Percentiles rank a stretch among this genome's conserved stretches.
Evolutionary conservation across 2,797 vertebrate species (phyloP).

Genomic region (Eulemur mongoz): DNA sequence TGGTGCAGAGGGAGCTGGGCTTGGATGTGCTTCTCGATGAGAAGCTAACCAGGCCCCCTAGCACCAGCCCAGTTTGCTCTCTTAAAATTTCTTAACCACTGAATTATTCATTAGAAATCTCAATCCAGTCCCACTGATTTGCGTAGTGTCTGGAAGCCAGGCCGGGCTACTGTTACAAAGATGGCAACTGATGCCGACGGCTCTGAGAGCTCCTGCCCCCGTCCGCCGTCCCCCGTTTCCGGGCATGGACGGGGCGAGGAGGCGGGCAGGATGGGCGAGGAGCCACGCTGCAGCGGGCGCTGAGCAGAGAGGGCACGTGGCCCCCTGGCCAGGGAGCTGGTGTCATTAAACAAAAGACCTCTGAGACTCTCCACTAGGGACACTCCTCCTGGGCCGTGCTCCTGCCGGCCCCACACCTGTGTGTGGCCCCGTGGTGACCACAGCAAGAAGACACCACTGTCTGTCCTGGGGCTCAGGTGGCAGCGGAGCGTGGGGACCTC

Average conservation of each 20-base stretch:
- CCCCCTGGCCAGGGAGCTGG: rapidly evolving
- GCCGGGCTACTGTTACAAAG: no score
- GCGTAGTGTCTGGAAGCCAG: background rate
- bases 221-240: rapidly evolving
- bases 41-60: background rate
- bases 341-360: background rate
- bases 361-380: rapidly evolving
- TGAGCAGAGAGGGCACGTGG: rapidly evolving
- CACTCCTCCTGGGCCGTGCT: rapidly evolving
- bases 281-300: rapidly evolving
- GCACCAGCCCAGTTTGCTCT: background rate
- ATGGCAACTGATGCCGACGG: rapidly evolving
- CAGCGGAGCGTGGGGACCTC: no score
- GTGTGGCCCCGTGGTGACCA: rapidly evolving
- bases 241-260: background rate
- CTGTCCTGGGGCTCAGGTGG: no score
- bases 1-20: rapidly evolving
- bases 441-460: rapidly evolving
- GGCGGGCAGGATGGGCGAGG: rapidly evolving
- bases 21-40: background rate
- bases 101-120: background rate
- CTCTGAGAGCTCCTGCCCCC: background rate
- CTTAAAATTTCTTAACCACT: background rate
- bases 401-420: background rate
- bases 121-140: background rate